Conservation (phyloP, 1,140 invertebrate species). For the Harpegnathos saltator region DNA sequence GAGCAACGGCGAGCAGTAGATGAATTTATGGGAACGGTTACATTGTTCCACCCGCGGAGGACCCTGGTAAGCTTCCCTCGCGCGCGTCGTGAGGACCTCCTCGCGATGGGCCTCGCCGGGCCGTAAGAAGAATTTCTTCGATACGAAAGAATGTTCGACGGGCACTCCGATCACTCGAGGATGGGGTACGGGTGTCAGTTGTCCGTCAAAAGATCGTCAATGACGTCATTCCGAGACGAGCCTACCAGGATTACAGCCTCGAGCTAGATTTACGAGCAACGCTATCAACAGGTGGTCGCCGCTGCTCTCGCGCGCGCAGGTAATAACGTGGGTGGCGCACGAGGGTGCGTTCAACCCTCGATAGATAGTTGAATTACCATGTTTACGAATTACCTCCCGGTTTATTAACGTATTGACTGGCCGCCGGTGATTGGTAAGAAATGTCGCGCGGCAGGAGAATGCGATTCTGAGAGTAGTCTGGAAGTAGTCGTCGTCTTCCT, state of each 20-base stretch:
- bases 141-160: slow-evolving; percentile 23
- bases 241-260: slow-evolving; percentile 85
- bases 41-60: slow-evolving; percentile 66
- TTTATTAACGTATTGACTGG: no score
- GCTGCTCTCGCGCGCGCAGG: background rate
- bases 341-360: no score
- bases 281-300: slow-evolving; percentile 79
- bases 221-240: slow-evolving; percentile 85
- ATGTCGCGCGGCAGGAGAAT: background rate
- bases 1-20: slow-evolving; percentile 79
- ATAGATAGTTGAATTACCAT: no score
- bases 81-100: slow-evolving; percentile 57
- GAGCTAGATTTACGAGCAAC: slow-evolving; percentile 84
- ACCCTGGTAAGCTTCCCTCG: slow-evolving; percentile 73
- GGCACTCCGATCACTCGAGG: slow-evolving; percentile 45
- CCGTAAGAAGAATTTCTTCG: slow-evolving; percentile 47
- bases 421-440: no score
- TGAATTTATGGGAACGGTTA: slow-evolving; percentile 75
- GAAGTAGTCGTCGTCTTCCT: no score
- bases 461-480: background rate
- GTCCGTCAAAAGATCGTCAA: slow-evolving; percentile 85
- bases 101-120: background rate
- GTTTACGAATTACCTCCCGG: no score
- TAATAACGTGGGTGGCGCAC: background rate
- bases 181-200: slow-evolving; percentile 76